These are phyloP conservation scores for Melanchra persicariae DNA, from an alignment of 2,888 invertebrate genomes.

Conservation along the genomic window DNA sequence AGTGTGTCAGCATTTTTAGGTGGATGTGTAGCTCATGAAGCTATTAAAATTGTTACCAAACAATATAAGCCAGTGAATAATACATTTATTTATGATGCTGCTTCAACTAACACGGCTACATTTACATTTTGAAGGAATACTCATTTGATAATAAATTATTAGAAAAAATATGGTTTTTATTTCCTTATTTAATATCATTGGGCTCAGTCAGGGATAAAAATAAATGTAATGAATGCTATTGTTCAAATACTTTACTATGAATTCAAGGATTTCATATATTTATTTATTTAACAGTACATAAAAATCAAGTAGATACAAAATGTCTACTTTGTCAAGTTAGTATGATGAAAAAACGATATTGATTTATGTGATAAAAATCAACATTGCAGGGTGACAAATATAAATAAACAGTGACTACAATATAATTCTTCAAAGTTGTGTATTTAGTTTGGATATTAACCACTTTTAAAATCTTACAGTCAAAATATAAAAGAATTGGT, in stretches of 20 bases:
- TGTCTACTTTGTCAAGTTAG: conserved; percentile 68
- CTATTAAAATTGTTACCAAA: conserved; percentile 97
- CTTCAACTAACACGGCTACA: conserved; percentile 95
- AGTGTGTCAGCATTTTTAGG: conserved; percentile 97
- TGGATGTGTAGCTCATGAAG: conserved; percentile 98
- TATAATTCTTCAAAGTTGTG: conserved; percentile 88
- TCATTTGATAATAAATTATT: conserved; percentile 67
- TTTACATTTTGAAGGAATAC: conserved; percentile 92
- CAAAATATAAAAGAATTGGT: conserved; percentile 83
- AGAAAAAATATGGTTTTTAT: conserved; percentile 45
- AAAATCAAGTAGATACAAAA: conserved; percentile 62
- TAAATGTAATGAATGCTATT: conserved; percentile 56
- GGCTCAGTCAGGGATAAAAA: conserved; percentile 48
- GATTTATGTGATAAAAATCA: conserved; percentile 58
- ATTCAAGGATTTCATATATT: conserved; percentile 66
- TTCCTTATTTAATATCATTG: conserved; percentile 27
- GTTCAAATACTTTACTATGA: conserved; percentile 70
- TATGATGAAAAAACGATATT: conserved; percentile 64
- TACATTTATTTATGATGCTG: conserved; percentile 98
- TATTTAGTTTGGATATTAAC: conserved; percentile 85
- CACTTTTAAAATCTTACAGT: conserved; percentile 84
- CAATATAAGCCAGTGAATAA: conserved; percentile 99
- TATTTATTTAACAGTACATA: conserved; percentile 62
- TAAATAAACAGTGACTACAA: conserved; percentile 76
- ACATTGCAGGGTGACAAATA: conserved; percentile 61